A percentile compares a stretch with the other conserved stretches of the same genome.
Conservation (phyloP, 2,888 invertebrate genomes). For the Rhamphomyia laevipes region DNA sequence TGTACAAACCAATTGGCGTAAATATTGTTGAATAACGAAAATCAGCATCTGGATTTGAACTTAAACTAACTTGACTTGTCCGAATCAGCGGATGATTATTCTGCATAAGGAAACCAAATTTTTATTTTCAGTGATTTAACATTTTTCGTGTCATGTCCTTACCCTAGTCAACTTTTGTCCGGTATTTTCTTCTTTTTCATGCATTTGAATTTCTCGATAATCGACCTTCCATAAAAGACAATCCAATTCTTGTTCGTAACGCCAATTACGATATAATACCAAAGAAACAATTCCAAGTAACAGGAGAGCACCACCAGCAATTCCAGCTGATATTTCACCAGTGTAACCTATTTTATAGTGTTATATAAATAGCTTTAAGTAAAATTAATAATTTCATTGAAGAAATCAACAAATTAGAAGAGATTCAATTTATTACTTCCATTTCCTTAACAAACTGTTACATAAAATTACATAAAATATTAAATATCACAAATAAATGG, state of each 20-base stretch:
- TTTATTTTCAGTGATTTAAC: too few relatives aligned
- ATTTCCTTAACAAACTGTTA: too few relatives aligned
- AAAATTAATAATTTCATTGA: too few relatives aligned
- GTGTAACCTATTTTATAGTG: slow-evolving; percentile 74
- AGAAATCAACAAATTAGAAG: too few relatives aligned
- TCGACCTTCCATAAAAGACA: slow-evolving; percentile 91
- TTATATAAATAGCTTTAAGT: too few relatives aligned
- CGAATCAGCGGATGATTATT: slow-evolving; percentile 52
- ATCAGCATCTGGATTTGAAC: slow-evolving; percentile 85
- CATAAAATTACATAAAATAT: too few relatives aligned
- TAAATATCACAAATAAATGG: too few relatives aligned
- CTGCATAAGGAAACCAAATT: slow-evolving; percentile 26
- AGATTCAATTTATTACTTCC: too few relatives aligned
- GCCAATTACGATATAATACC: slow-evolving; percentile 80
- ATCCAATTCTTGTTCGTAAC: slow-evolving; percentile 86
- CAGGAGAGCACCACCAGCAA: slow-evolving; percentile 63
- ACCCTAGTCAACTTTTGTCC: slow-evolving; percentile 34
- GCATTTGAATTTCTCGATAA: slow-evolving; percentile 74
- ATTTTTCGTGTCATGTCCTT: slow-evolving; percentile 5
- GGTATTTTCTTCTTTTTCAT: slow-evolving; percentile 42
- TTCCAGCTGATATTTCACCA: slow-evolving; percentile 68
- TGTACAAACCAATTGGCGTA: slow-evolving; percentile 81
- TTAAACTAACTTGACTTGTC: slow-evolving; percentile 81
- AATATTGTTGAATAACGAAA: slow-evolving; percentile 82
- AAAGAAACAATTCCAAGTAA: slow-evolving; percentile 60